These are phyloP conservation scores for Sebastolobus alascanus DNA, from an alignment of 2,797 vertebrate genomes.

Conservation along the genomic window DNA sequence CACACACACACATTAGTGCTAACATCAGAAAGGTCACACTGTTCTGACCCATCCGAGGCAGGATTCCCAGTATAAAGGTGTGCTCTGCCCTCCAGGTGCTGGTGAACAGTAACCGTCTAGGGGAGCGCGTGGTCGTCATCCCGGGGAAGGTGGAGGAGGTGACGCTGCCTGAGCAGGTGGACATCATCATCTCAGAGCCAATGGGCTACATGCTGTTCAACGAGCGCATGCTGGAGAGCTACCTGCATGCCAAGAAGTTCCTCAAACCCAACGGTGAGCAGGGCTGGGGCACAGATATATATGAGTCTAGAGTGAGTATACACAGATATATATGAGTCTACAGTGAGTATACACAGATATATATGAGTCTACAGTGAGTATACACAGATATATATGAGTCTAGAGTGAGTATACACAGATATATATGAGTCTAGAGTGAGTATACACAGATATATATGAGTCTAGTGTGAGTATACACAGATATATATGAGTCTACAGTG, in stretches of 20 bases:
- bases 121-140: slow-evolving; percentile 93
- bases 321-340: no score
- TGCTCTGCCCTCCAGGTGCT: slow-evolving; percentile 83
- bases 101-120: slow-evolving; percentile 96
- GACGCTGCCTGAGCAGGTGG: slow-evolving; percentile 94
- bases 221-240: slow-evolving; percentile 97
- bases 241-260: slow-evolving; percentile 98
- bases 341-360: no score
- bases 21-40: neutral
- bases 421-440: no score
- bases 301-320: no score
- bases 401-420: neutral
- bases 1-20: neutral
- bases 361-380: neutral
- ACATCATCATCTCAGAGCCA: slow-evolving; percentile 98
- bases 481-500: no score
- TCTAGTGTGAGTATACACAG: no score
- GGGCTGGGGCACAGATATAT: neutral
- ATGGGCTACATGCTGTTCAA: slow-evolving; percentile 99
- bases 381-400: neutral
- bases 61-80: neutral
- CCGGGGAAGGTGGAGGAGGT: slow-evolving; percentile 97
- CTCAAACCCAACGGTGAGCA: slow-evolving; percentile 93
- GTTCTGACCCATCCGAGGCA: no score
- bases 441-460: no score